Base-by-base conservation (phyloP, 2,113 vertebrate genomes). In the Galemys pyrenaicus region DNA sequence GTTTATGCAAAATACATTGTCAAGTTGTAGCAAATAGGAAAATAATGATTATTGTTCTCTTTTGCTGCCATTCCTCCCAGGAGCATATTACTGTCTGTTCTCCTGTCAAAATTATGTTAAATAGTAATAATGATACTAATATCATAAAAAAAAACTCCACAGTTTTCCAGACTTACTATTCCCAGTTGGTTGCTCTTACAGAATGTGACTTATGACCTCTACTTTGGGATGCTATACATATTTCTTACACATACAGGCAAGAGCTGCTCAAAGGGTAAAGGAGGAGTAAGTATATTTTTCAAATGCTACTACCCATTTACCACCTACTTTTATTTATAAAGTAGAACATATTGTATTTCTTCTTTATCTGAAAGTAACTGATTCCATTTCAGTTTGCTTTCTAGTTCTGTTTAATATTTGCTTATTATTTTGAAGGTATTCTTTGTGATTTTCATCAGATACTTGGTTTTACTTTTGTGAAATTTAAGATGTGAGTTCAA, bases 1-100 rank as follows among this genome's bases (percentile, higher is more conserved):
- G 70, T 92, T 93, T 94, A 96, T 84, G 51, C 39, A 92, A 87
- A 95, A 87, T 77, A 35, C 16, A 41, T 78, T 87, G 86, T 84
- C 74, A 81, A 75, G 91, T 73, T 64, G 62, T 5, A 78, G 87
- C 46, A 37, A 54, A 74, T 58, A 87, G 87, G 71, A 82, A 95
- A 93, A 58, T 87, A 75, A 54, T 81, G 60, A 77, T 62, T 22
- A n/a, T 30, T 51, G 44, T 93, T 87, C 51, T 81, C 15, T 78
- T 96, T 83, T 94, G 46, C 44, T 87, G 37, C n/a, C 58, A 49
- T 84, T 96, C 46, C 83, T 91, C n/a, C 44, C 30, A 78, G 56
- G 60, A 93, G 28, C 46, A 30, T 80, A 49, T 73, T 80, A 46
- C 51, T 92, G 30, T 95, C 87, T 77, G 22, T 44, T 91, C 24